phyloP scores from a whole-genome alignment of 2,888 invertebrate genomes.

The Drosophila emarginata region DNA sequence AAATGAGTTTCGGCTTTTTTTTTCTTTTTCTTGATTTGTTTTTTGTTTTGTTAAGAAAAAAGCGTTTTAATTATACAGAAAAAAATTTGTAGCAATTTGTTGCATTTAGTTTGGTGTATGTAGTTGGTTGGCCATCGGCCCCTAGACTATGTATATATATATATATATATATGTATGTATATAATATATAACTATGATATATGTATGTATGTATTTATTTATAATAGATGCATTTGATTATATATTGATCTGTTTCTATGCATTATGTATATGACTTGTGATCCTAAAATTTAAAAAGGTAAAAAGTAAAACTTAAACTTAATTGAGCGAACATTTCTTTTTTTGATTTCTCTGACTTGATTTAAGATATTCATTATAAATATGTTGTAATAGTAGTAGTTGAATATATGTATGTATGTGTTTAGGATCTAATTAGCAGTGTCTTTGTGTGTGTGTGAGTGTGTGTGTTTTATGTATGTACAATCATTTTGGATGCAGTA shows the following conservation, averaged over 20 bases:
- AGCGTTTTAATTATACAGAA: conserved; percentile 48
- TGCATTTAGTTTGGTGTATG: conserved; percentile 74
- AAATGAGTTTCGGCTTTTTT: conserved; percentile 55
- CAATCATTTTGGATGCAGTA: conserved; percentile 56
- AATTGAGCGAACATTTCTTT: conserved; percentile 57
- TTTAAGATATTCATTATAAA: conserved; percentile 6
- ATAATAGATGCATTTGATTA: conserved; percentile 27
- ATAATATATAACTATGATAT: conserved; percentile 28
- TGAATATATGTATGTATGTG: conserved; percentile 20
- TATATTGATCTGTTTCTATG: conserved; percentile 39
- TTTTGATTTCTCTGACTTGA: conserved; percentile 25
- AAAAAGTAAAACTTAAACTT: conserved; percentile 60
- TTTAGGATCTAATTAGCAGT: conserved; percentile 3
- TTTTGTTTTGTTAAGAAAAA: conserved; percentile 43
- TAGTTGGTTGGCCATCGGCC: conserved; percentile 69
- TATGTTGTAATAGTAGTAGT: conserved; percentile 12
- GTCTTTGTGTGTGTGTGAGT: conserved; percentile 26
- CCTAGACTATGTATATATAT: conserved; percentile 50
- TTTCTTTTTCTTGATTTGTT: conserved; percentile 17
- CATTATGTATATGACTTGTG: conserved; percentile 38
- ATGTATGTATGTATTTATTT: conserved; percentile 35
- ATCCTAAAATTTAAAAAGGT: conserved; percentile 42
- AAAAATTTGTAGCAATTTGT: conserved; percentile 73
- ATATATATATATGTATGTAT: conserved; percentile 25
- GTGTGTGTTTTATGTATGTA: neutral